Evolutionary conservation across 2,888 invertebrate genomes (phyloP).

Genomic region (Scaptomyza tumidula): DNA sequence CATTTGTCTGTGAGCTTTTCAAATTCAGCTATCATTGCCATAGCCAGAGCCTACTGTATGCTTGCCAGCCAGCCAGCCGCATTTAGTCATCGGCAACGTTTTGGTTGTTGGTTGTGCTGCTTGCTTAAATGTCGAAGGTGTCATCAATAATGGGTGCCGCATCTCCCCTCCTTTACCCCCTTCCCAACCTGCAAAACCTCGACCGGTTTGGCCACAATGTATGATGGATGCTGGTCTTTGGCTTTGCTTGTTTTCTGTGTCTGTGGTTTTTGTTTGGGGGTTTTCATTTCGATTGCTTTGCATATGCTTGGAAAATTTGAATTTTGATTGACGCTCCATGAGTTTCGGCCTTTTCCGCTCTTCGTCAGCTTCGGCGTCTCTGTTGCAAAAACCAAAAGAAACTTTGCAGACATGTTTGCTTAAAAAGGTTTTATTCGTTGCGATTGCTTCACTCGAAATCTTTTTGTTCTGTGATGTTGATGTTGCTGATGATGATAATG

Average conservation of each 20-base stretch:
- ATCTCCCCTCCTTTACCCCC: constrained; percentile 4
- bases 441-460: constrained; percentile 41
- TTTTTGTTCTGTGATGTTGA: constrained; percentile 47
- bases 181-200: background rate
- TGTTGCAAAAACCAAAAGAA: constrained; percentile 56
- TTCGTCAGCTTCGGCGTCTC: background rate
- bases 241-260: constrained; percentile 27
- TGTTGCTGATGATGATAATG: constrained; percentile 16
- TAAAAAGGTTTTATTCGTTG: constrained; percentile 31
- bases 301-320: constrained; percentile 66
- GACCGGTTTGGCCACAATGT: constrained; percentile 51
- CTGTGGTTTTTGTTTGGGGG: constrained; percentile 30
- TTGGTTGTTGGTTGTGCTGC: constrained; percentile 42
- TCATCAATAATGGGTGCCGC: constrained; percentile 67
- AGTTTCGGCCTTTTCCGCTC: constrained; percentile 50
- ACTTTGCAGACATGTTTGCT: constrained; percentile 23
- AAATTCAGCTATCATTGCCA: background rate
- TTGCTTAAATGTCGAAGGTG: constrained; percentile 76
- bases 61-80: constrained; percentile 33
- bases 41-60: constrained; percentile 47
- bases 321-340: constrained; percentile 67
- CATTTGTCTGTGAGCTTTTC: constrained; percentile 51
- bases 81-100: constrained; percentile 57
- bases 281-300: constrained; percentile 52
- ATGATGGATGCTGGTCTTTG: constrained; percentile 35